Base-by-base conservation (phyloP, 2,797 vertebrate species). In the Epinephelus awoara region DNA sequence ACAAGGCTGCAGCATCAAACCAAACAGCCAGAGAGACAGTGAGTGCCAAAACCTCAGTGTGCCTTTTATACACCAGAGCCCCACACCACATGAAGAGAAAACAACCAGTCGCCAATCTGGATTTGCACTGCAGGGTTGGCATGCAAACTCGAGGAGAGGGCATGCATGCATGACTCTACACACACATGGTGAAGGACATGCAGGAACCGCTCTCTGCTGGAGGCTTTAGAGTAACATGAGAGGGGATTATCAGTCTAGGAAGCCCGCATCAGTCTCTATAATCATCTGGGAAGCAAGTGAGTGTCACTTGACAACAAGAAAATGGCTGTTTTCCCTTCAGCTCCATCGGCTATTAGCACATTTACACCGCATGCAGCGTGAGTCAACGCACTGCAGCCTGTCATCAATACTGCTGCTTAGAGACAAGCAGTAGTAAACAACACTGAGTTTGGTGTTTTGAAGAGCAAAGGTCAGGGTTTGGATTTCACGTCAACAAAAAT, bases 1-100 rank as follows among this genome's bases (percentile, higher is more conserved):
- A 93, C 91, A 80, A 83, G 84, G 77, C 79, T 23, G 6, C 88
- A 63, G 73, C 87, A 81, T 84, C 84, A 84, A 87, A 90, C 62
- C 82, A 55, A 81, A 76, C 71, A 88, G 75, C 66, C 68, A 67
- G 67, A 68, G 72, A 69, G 73, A 70, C 57, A n/a, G 47, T 55
- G 15, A 77, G 65, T 8, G 62, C 88, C 88, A 92, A 58, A 90
- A 89, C 89, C 89, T 90, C 91, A 89, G 84, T 77, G 72, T 84
- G 90, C 78, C 81, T 90, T 54, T 92, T 89, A 85, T 88, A 75
- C 80, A 80, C 83, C 88, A 83, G 83, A 87, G 77, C 79, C 68
- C 72, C 80, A 70, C 75, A 46, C 89, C 89, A 91, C 89, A 89
- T 89, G 70, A 89, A 90, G 77, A 77, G 79, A 82, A 85, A 89